Evolutionary conservation across 30 jellyfish, hydroid and myxozoan genomes (phyloP), one percentile per base, ranked within the genome.

Genomic region (Catostylus mosaicus): DNA sequence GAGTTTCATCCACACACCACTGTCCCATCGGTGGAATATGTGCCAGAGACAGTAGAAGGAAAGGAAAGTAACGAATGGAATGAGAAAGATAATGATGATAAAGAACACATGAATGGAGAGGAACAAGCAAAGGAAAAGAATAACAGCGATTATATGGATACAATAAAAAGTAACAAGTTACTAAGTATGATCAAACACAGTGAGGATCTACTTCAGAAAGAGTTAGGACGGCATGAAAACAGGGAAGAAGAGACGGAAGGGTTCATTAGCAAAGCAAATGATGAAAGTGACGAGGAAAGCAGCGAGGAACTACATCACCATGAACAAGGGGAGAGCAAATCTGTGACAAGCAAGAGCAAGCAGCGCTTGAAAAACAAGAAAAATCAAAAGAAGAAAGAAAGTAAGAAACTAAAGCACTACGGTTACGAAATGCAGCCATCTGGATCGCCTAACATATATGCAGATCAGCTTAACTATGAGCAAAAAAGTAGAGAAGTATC

Each of bases 21-120:
- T 0, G 62, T 26, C 5, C 30, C 92, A 5, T 74, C 78, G 6
- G 60, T 40, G 36, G 92, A 82, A 20, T 57, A 34, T 30, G 92
- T 68, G 31, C 86, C 92, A 0, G 86, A 68, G 64, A 33, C 82
- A 30, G 64, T 74, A 0, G 34, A 45, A 37, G 92, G 92, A 20
- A 74, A 70, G 45, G 92, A 82, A 50, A 69, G 73, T 29, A 82
- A 70, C n/a, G 92, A 82, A 36, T 82, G 92, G 92, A 20, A 60
- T 8, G 88, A 35, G 9, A 82, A 81, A 30, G 84, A 51, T 30
- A 0, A 36, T 37, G 84, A 67, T 20, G 84, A 31, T 2, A 66
- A 80, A 31, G 78, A 23, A 0, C 51, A 48, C 20, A 22, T 48
- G 46, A 37, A 34, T 0, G 50, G 11, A 18, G 78, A 24, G 7